Evolutionary conservation across 1,140 invertebrate species (phyloP).

Genomic region (Drosophila ananassae): DNA sequence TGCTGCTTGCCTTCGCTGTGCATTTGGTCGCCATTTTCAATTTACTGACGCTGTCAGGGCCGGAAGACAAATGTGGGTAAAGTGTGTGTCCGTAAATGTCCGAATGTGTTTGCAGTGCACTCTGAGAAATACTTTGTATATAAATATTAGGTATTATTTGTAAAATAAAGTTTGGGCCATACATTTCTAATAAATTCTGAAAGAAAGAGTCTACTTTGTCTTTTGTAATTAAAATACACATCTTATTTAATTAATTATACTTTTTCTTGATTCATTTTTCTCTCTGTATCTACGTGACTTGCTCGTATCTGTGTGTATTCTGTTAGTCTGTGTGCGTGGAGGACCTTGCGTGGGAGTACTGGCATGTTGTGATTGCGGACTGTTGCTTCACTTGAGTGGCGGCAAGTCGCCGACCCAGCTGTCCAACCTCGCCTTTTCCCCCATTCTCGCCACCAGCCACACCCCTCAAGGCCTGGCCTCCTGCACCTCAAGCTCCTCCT

Average conservation of each 20-base stretch:
- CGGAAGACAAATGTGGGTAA: conserved; percentile 67
- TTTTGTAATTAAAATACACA: too few species aligned
- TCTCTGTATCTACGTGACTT: conserved; percentile 5
- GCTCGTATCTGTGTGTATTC: conserved; percentile 7
- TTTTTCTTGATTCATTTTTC: not conserved
- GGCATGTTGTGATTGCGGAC: conserved; percentile 70
- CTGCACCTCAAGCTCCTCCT: not conserved
- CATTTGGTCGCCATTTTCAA: conserved; percentile 71
- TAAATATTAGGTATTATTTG: too few species aligned
- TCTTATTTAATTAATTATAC: too few species aligned
- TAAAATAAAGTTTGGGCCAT: too few species aligned
- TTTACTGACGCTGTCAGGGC: conserved; percentile 73
- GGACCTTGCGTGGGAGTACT: conserved; percentile 24
- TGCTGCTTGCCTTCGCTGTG: conserved; percentile 42
- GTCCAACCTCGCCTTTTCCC: conserved; percentile 8
- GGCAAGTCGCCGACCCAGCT: conserved; percentile 56
- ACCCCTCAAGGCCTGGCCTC: not conserved
- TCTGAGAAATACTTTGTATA: not conserved
- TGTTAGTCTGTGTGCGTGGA: conserved; percentile 4
- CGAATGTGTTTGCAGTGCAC: conserved; percentile 14
- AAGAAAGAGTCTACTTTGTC: too few species aligned
- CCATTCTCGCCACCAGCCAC: not conserved
- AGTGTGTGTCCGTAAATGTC: conserved; percentile 17
- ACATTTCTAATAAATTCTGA: too few species aligned
- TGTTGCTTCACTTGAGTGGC: conserved; percentile 71